Evolutionary conservation across 2,888 invertebrate genomes (phyloP), one percentile per base, ranked within the genome.

Genomic region (Stenchaetothrips biformis): DNA sequence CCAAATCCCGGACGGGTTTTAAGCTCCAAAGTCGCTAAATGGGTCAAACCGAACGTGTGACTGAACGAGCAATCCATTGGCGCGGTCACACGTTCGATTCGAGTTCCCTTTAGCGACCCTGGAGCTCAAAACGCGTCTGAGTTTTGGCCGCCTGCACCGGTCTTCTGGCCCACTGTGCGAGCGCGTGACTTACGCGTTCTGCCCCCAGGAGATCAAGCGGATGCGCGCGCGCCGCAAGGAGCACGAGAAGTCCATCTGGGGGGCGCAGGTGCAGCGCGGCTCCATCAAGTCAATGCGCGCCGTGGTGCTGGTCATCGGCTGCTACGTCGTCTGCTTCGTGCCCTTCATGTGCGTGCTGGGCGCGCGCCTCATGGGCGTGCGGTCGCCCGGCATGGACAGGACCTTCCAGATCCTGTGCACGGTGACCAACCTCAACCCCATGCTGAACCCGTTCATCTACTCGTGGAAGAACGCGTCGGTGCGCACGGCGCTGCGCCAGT

Each of bases 391-490:
- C 7, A 13, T 82, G 18, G 82, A 82, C 21, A 13, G 80, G 13
- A 21, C 80, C 53, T 80, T 80, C 78, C 74, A 80, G 16, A 49
- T 79, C 21, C 53, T 79, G 16, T 77, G 79, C 78, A 79, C 82
- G 11, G 78, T 82, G 25, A 48, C 78, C 53, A 82, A 80, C 79
- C 25, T 81, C 21, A 81, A 80, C 48, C 81, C 81, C 49, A 48
- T 82, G n/a, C 21, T 82, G 21, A 82, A 82, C 74, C 80, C 80
- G n/a, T 74, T 82, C 62, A 77, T 82, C 16, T 82, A 82, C 59
- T 80, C 82, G 53, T 82, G 81, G 81, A 82, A 79, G 81, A 82
- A 82, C 77, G 77, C 80, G 49, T 79, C 80, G 25, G 77, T 80
- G 47, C 78, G 77, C 25, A n/a, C 27, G 47, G 80, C 79, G n/a